A percentile compares a stretch with the other conserved stretches of the same genome.
phyloP scores from a whole-genome alignment of 2,888 invertebrate species.

The Melieria omissa region DNA sequence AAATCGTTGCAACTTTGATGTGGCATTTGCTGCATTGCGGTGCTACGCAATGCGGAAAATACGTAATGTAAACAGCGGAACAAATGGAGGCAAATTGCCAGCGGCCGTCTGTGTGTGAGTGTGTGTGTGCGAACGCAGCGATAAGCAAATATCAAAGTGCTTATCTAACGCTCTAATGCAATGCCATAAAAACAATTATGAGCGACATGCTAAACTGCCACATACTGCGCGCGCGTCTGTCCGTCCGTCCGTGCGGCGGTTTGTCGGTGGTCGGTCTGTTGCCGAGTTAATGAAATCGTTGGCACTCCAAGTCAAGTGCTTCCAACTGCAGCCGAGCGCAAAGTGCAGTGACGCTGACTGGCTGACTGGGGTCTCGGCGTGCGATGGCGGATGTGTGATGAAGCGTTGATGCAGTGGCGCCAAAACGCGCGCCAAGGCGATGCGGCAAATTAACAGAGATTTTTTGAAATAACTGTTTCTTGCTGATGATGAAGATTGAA shows the following conservation, averaged over 20 bases:
- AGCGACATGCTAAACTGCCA: conserved; percentile 60
- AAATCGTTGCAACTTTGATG: no score
- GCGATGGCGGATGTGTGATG: conserved; percentile 7
- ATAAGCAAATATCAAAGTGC: conserved; percentile 27
- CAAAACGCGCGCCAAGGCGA: conserved; percentile 38
- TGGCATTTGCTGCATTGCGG: no score
- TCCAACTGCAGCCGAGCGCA: conserved; percentile 56
- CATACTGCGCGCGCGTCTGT: conserved; percentile 14
- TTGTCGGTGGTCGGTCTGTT: conserved; percentile 32
- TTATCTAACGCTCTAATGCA: conserved; percentile 55
- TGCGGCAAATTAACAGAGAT: conserved; percentile 48
- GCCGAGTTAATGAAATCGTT: conserved; percentile 63
- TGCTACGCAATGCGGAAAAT: no score
- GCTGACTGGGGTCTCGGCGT: conserved; percentile 16
- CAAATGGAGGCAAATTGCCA: no score
- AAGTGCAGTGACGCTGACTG: conserved; percentile 41
- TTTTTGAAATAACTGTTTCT: no score
- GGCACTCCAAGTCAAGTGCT: conserved; percentile 64
- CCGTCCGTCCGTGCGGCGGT: conserved; percentile 8
- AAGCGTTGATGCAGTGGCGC: conserved; percentile 47
- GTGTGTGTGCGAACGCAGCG: no score
- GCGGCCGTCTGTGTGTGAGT: no score
- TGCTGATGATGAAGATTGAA: no score
- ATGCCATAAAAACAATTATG: conserved; percentile 60
- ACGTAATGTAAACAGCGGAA: no score